Percentiles rank a stretch among this genome's conserved stretches.
Evolutionary conservation across 2,888 invertebrate genomes (phyloP).

Genomic region (Campaea margaritaria): DNA sequence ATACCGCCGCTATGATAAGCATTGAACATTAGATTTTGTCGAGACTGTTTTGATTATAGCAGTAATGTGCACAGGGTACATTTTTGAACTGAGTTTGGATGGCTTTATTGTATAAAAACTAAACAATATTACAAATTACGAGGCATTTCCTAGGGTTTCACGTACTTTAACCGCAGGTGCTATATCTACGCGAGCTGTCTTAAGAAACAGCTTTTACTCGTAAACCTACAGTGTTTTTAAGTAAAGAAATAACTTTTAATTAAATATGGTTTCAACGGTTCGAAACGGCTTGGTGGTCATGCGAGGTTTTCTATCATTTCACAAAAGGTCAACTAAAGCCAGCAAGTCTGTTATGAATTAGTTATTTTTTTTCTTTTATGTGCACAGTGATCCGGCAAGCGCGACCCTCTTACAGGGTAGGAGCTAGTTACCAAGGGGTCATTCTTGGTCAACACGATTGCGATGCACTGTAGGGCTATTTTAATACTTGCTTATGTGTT

Average conservation of each 20-base stretch:
- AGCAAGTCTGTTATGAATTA: conserved; percentile 51
- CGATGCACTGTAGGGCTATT: conserved; percentile 13
- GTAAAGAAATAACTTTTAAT: conserved; percentile 8
- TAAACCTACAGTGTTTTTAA: too few relatives aligned
- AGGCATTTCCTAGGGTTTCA: too few relatives aligned
- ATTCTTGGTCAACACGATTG: conserved; percentile 51
- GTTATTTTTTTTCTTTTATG: conserved; percentile 51
- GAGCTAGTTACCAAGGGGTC: conserved; percentile 54
- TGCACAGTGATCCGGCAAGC: conserved; percentile 60
- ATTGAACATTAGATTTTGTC: conserved; percentile 11
- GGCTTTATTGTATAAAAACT: too few relatives aligned
- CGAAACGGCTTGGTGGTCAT: conserved; percentile 41
- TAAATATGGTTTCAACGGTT: conserved; percentile 31
- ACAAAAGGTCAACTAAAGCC: conserved; percentile 52
- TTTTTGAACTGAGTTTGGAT: too few relatives aligned
- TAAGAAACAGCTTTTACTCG: too few relatives aligned
- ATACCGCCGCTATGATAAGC: conserved; percentile 29
- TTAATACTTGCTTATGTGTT: not conserved
- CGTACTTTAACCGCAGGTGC: too few relatives aligned
- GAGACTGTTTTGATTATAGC: not conserved
- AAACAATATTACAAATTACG: too few relatives aligned
- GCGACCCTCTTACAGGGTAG: conserved; percentile 50
- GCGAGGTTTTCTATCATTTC: conserved; percentile 41
- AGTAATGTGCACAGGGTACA: not conserved
- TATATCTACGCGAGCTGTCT: too few relatives aligned